Conservation (phyloP, 1,140 invertebrate genomes). For the Drosophila biarmipes region DNA sequence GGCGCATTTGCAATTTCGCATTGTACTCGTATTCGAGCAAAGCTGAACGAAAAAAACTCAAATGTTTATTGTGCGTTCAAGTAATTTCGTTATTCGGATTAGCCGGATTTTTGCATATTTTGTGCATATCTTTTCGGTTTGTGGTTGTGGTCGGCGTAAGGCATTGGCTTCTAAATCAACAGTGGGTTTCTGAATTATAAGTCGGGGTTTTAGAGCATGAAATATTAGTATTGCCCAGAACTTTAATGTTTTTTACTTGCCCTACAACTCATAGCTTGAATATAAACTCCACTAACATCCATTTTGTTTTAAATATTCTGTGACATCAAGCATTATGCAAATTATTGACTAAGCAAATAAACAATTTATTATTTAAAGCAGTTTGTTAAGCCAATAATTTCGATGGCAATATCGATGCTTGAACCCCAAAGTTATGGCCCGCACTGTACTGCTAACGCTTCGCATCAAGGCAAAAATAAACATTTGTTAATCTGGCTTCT, state of each 20-base stretch:
- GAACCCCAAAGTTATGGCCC: neutral
- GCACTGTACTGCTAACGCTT: conserved; percentile 12
- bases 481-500: conserved; percentile 25
- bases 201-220: neutral
- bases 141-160: conserved; percentile 17
- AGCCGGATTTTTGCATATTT: conserved; percentile 57
- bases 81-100: conserved; percentile 60
- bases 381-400: neutral
- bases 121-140: conserved; percentile 42
- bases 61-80: conserved; percentile 45
- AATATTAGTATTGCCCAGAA: neutral
- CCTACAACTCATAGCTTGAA: too few relatives aligned
- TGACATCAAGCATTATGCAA: too few relatives aligned
- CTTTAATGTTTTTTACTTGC: neutral
- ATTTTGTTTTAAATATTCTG: too few relatives aligned
- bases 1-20: conserved; percentile 67
- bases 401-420: neutral
- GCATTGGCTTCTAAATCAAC: conserved; percentile 21
- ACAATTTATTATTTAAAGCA: neutral
- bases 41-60: conserved; percentile 12
- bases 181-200: conserved; percentile 10
- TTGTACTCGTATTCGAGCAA: conserved; percentile 50
- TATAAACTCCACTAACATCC: too few relatives aligned
- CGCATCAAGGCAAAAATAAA: conserved; percentile 36
- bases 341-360: neutral